phyloP scores from a whole-genome alignment of 2,797 vertebrate species.

The Hyperoplus immaculatus region DNA sequence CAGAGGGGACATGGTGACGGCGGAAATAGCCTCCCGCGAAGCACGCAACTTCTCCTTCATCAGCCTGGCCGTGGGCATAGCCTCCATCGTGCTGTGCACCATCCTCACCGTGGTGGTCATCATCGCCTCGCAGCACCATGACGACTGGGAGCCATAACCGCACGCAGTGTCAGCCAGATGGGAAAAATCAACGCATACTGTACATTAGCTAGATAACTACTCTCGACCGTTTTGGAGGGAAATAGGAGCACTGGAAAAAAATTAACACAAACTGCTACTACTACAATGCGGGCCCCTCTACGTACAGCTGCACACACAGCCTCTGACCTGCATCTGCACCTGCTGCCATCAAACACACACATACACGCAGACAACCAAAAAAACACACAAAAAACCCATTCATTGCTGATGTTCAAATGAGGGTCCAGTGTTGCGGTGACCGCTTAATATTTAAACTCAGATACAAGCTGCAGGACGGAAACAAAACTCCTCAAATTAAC shows the following conservation, averaged over 20 bases:
- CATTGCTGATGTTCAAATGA: slow-evolving; percentile 48
- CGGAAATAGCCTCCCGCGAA: slow-evolving; percentile 95
- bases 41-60: slow-evolving; percentile 98
- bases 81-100: slow-evolving; percentile 95
- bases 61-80: slow-evolving; percentile 95
- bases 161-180: slow-evolving; percentile 5
- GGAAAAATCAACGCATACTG: slow-evolving; percentile 24
- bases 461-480: slow-evolving; percentile 52
- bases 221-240: slow-evolving; percentile 55
- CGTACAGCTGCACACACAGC: slow-evolving; percentile 53
- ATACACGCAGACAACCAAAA: slow-evolving; percentile 40
- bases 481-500: slow-evolving; percentile 59
- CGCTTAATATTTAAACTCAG: slow-evolving; percentile 59
- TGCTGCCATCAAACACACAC: slow-evolving; percentile 56
- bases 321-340: slow-evolving; percentile 46
- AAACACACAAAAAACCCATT: slow-evolving; percentile 52
- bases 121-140: slow-evolving; percentile 95
- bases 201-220: slow-evolving; percentile 52
- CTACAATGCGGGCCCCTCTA: slow-evolving; percentile 48
- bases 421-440: slow-evolving; percentile 47
- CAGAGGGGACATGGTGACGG: slow-evolving; percentile 94
- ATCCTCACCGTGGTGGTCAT: slow-evolving; percentile 97
- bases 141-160: slow-evolving; percentile 93
- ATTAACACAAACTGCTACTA: slow-evolving; percentile 58
- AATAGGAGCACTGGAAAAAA: slow-evolving; percentile 50